Conservation (phyloP, 2,888 invertebrate species). For the Aphidoletes aphidimyza region DNA sequence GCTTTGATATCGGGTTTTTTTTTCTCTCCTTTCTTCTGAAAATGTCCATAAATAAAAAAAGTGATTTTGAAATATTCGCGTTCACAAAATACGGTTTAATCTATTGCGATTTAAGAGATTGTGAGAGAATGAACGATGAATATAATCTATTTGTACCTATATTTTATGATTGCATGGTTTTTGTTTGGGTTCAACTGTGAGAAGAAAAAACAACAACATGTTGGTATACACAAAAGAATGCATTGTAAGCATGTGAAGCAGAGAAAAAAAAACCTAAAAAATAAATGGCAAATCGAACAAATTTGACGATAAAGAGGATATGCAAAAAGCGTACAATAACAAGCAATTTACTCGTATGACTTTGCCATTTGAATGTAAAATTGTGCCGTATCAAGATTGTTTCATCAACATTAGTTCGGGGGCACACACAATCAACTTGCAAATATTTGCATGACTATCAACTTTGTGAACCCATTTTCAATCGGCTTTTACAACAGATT, state of each 20-base stretch:
- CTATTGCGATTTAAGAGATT: not conserved
- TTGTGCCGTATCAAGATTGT: not conserved
- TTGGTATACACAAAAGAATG: not conserved
- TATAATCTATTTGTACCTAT: not conserved
- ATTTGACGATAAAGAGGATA: not conserved
- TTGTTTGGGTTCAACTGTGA: not conserved
- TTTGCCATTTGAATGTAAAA: not conserved
- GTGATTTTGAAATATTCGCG: not conserved
- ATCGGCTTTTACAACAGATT: slow-evolving; percentile 9
- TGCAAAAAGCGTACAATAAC: not conserved
- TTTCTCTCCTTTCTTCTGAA: not conserved
- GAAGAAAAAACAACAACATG: not conserved
- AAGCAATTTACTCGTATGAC: not conserved
- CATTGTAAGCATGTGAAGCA: not conserved
- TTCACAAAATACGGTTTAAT: not conserved
- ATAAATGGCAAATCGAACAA: slow-evolving; percentile 4
- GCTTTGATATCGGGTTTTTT: not conserved
- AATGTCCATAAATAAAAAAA: not conserved
- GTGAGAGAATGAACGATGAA: not conserved
- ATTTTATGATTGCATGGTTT: not conserved
- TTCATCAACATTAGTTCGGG: not conserved
- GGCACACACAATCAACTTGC: not conserved
- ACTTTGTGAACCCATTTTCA: not conserved
- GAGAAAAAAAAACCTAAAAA: not conserved
- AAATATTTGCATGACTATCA: not conserved